Percentiles rank a stretch among this genome's conserved stretches.
phyloP scores from a whole-genome alignment of 1,140 invertebrate species.

The Brachionus rubens region DNA sequence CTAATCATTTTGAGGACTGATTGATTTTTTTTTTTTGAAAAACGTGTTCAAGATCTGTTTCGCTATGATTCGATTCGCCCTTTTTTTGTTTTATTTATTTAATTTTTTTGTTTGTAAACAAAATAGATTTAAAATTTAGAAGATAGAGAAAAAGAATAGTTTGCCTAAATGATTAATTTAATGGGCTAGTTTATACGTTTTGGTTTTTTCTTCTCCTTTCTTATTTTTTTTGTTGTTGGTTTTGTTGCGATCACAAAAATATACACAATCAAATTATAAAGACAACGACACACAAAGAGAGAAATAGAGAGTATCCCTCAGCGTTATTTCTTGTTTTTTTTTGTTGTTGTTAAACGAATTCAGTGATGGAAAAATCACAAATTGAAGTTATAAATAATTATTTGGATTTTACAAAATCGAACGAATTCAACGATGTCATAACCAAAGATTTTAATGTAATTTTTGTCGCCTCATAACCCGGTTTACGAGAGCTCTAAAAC shows the following conservation, averaged over 20 bases:
- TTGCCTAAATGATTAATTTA: conserved; percentile 42
- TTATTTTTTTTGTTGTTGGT: neutral
- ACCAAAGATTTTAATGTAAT: conserved; percentile 41
- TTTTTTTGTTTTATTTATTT: neutral
- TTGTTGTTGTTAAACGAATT: too few relatives aligned
- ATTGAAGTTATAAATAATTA: conserved; percentile 36
- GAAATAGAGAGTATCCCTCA: too few relatives aligned
- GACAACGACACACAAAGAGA: neutral
- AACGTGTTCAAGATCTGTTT: too few relatives aligned
- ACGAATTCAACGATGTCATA: neutral
- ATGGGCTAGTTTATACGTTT: conserved; percentile 42
- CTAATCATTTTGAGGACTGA: too few relatives aligned
- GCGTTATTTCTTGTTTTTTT: too few relatives aligned
- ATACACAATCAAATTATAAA: too few relatives aligned
- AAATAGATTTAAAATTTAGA: neutral
- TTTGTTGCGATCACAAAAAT: too few relatives aligned
- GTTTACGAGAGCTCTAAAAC: too few relatives aligned
- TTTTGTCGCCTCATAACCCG: too few relatives aligned
- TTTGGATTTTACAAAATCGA: conserved; percentile 21
- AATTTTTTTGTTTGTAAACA: conserved; percentile 29
- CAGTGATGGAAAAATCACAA: conserved; percentile 32
- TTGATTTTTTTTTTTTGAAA: too few relatives aligned
- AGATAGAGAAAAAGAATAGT: conserved; percentile 23
- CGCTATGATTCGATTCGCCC: too few relatives aligned
- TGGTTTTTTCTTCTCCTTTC: conserved; percentile 8